A percentile compares a stretch with the other conserved stretches of the same genome.
Evolutionary conservation across 64 coral and sea anemone species (phyloP).

Genomic region (Astreopora myriophthalma): DNA sequence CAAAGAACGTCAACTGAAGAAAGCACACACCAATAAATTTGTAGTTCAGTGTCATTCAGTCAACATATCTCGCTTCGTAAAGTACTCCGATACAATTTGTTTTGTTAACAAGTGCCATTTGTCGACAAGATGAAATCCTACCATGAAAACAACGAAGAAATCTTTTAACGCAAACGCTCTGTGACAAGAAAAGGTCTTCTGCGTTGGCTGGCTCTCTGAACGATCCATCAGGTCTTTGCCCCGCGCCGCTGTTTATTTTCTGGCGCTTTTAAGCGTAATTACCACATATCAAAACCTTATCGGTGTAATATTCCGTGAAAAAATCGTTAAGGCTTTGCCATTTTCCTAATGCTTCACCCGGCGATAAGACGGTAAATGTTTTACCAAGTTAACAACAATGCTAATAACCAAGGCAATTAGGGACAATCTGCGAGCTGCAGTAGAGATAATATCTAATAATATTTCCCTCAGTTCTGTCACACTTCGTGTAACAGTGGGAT

Average conservation of each 20-base stretch:
- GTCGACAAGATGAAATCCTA: not conserved
- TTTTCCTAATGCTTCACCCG: constrained; percentile 15
- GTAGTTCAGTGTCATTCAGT: constrained; percentile 6
- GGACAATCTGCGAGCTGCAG: constrained; percentile 81
- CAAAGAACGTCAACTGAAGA: not conserved
- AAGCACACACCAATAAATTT: not conserved
- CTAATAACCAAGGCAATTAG: constrained; percentile 91
- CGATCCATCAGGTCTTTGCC: too few species aligned
- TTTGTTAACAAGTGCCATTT: not conserved
- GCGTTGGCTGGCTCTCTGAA: not conserved
- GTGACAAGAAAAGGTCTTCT: not conserved
- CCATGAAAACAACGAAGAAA: not conserved
- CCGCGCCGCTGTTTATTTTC: not conserved
- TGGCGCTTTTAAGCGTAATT: constrained; percentile 4
- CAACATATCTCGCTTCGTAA: not conserved
- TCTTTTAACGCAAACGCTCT: not conserved
- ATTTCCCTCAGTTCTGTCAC: not conserved
- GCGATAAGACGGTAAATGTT: constrained; percentile 82
- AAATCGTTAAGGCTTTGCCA: not conserved
- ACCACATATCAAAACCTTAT: constrained; percentile 40
- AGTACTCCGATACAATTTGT: not conserved
- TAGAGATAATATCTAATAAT: constrained; percentile 64
- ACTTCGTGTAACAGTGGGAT: constrained; percentile 15
- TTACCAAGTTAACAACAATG: constrained; percentile 80
- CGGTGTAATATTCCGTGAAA: constrained; percentile 31